Percentiles rank a stretch among this genome's conserved stretches.
Evolutionary conservation across 2,888 invertebrate genomes (phyloP).

Genomic region (Luperina nickerlii): DNA sequence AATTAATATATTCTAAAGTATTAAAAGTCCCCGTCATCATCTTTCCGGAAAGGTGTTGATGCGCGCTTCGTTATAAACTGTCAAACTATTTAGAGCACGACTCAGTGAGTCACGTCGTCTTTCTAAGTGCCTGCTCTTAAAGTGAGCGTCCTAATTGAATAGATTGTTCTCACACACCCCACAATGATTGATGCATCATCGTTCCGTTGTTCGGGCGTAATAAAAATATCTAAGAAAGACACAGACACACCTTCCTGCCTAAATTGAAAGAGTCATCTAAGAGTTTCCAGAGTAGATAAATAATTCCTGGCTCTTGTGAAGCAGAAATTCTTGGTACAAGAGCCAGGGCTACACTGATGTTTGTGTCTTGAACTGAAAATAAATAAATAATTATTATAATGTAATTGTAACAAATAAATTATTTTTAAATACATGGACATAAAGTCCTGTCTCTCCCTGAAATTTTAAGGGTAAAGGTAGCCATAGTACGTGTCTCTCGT

Average conservation of each 20-base stretch:
- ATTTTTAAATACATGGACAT: background rate
- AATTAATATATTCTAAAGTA: slow-evolving; percentile 29
- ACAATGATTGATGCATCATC: slow-evolving; percentile 58
- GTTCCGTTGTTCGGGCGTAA: slow-evolving; percentile 6
- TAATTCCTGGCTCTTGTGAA: background rate
- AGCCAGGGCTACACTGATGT: no score
- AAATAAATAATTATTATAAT: no score
- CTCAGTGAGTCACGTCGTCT: slow-evolving; percentile 57
- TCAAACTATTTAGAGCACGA: slow-evolving; percentile 54
- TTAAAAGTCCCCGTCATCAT: slow-evolving; percentile 37
- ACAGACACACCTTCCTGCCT: slow-evolving; percentile 23
- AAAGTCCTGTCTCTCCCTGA: background rate
- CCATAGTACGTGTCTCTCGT: background rate
- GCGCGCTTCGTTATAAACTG: slow-evolving; percentile 49
- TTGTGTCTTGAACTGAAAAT: no score
- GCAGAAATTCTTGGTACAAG: background rate
- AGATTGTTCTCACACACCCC: slow-evolving; percentile 52
- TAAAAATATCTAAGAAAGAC: slow-evolving; percentile 20
- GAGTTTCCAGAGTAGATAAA: background rate
- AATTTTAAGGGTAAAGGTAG: background rate
- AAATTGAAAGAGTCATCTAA: slow-evolving; percentile 31
- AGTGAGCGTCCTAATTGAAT: slow-evolving; percentile 56
- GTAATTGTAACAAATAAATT: no score
- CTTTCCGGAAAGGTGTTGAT: slow-evolving; percentile 44
- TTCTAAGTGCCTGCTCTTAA: slow-evolving; percentile 36